phyloP scores from a whole-genome alignment of 2,888 invertebrate genomes.

The Eupeodes latifasciatus region DNA sequence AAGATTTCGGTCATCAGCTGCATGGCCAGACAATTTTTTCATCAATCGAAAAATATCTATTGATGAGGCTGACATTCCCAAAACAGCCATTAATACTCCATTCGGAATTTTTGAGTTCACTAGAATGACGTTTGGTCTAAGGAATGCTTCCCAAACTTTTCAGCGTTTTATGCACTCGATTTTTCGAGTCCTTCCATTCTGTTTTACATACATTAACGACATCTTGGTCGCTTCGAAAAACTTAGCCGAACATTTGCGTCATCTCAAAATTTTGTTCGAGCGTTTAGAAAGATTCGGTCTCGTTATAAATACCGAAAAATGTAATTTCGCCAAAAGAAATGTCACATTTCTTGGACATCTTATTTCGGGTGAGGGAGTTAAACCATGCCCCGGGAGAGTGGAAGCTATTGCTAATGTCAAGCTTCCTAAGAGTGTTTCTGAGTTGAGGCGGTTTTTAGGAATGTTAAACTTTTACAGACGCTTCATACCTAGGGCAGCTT shows the following conservation, averaged over 20 bases:
- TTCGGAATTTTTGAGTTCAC: slow-evolving; percentile 22
- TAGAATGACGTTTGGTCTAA: not conserved
- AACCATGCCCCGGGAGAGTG: not conserved
- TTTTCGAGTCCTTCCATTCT: slow-evolving; percentile 2
- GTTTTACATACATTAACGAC: not conserved
- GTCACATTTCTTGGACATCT: slow-evolving; percentile 5
- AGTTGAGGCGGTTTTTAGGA: not conserved
- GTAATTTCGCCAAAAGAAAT: not conserved
- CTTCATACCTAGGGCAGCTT: not conserved
- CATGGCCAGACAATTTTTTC: not conserved
- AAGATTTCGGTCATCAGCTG: not conserved
- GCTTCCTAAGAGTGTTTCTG: not conserved
- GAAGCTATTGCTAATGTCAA: slow-evolving; percentile 1
- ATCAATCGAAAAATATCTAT: slow-evolving; percentile 2
- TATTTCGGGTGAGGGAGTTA: not conserved
- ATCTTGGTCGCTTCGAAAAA: not conserved
- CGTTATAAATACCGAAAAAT: not conserved
- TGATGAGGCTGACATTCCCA: not conserved
- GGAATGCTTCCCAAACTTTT: slow-evolving; percentile 13
- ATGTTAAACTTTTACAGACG: not conserved
- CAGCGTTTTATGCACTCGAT: not conserved
- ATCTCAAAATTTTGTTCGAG: not conserved
- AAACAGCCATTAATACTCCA: not conserved
- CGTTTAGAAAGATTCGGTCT: not conserved
- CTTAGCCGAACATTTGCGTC: not conserved